Evolutionary conservation across 2,888 invertebrate species (phyloP), one percentile per base, ranked within the genome.

Genomic region (Microplitis deprimator): DNA sequence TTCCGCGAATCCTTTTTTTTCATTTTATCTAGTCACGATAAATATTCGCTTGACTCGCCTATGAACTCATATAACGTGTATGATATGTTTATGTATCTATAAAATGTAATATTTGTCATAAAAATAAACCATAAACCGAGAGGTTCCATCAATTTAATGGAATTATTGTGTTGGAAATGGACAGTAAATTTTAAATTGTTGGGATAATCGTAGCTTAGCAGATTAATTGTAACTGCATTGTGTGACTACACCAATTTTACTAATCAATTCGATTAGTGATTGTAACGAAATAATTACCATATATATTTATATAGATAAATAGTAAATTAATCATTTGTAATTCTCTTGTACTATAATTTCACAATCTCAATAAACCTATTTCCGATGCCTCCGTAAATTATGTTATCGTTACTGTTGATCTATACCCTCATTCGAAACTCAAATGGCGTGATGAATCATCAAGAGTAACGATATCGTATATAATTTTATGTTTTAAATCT

Each of bases 191-290:
- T 10, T n/a, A n/a, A 59, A 59, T 59, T n/a, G 59, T 13, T 13
- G 3, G 59, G 59, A 62, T 16, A 62, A 20, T 62, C 16, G 20
- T 6, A 6, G 20, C 81, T 83, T 76, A 80, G 84, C 86, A 88
- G 88, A 89, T 89, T 89, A 89, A 89, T 89, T 88, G 88, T 89
- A 89, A 89, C 87, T 87, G 87, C 87, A 85, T 85, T 85, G 86
- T 83, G n/a, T 8, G 84, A 84, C 85, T 85, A 29, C 4, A 87
- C 85, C 88, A 87, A 89, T 88, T 88, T 88, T 87, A 86, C 87
- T 87, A 88, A 89, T 89, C 88, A 89, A 88, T 89, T 88, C 87
- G 88, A 86, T 88, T 88, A 88, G 86, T 87, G 88, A 89, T 88
- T 88, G 84, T 79, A 77, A 50, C 65, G 59, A 68, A 73, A 62